Percentiles rank a stretch among this genome's conserved stretches.
Conservation (phyloP, 2,888 invertebrate genomes). For the Acanthococcus lagerstroemiae region DNA sequence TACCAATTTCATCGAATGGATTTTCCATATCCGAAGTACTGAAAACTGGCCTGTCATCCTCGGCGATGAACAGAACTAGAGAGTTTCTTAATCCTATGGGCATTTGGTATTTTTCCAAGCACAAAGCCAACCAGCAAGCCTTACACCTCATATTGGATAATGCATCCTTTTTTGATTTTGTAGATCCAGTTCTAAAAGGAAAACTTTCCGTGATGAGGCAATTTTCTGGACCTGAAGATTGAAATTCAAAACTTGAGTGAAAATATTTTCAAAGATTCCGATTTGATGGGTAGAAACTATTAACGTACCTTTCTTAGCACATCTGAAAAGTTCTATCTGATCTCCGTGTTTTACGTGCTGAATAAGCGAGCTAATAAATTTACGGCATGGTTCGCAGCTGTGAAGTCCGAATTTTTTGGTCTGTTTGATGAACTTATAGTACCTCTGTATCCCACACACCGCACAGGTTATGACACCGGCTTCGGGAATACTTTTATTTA, state of each 20-base stretch:
- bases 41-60: constrained; percentile 40
- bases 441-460: constrained; percentile 66
- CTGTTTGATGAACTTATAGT: constrained; percentile 65
- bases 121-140: constrained; percentile 79
- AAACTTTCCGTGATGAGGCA: constrained; percentile 12
- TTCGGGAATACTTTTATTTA: constrained; percentile 8
- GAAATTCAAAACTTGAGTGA: too few species aligned
- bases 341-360: constrained; percentile 12
- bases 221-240: constrained; percentile 10
- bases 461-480: constrained; percentile 53
- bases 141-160: constrained; percentile 58
- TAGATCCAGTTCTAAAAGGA: neutral
- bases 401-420: constrained; percentile 73
- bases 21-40: constrained; percentile 1
- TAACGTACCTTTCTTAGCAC: constrained; percentile 15
- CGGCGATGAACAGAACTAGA: constrained; percentile 58
- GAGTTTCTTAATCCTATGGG: constrained; percentile 57
- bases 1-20: constrained; percentile 7
- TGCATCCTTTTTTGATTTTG: constrained; percentile 21
- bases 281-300: neutral
- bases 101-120: constrained; percentile 67
- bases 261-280: too few species aligned
- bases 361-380: constrained; percentile 73
- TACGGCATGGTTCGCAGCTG: constrained; percentile 74
- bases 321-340: constrained; percentile 1